phyloP scores from a whole-genome alignment of 2,888 invertebrate species.

The Philereme transversata region DNA sequence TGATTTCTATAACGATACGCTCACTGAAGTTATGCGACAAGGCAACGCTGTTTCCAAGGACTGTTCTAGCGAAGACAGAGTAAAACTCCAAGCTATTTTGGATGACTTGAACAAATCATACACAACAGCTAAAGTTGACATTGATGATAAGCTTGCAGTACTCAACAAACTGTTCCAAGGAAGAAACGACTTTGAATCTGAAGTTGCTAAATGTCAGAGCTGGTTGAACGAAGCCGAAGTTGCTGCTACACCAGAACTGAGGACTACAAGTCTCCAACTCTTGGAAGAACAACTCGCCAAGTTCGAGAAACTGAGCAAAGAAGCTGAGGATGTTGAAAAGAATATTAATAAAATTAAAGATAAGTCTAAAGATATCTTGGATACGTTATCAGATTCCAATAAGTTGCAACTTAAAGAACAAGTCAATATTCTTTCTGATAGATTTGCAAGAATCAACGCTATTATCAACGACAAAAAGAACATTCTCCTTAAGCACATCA shows the following conservation, averaged over 20 bases:
- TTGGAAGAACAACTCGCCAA: slow-evolving; percentile 95
- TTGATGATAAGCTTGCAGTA: slow-evolving; percentile 88
- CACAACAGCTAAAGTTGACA: slow-evolving; percentile 88
- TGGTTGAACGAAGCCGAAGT: slow-evolving; percentile 97
- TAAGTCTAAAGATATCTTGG: slow-evolving; percentile 91
- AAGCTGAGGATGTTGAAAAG: slow-evolving; percentile 88
- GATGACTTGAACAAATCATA: slow-evolving; percentile 89
- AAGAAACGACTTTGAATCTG: slow-evolving; percentile 91
- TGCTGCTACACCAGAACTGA: slow-evolving; percentile 91
- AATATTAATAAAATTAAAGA: slow-evolving; percentile 90
- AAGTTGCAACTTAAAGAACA: slow-evolving; percentile 92
- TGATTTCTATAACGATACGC: slow-evolving; percentile 89
- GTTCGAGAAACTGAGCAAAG: slow-evolving; percentile 90
- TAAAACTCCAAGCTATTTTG: slow-evolving; percentile 86
- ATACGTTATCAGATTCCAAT: slow-evolving; percentile 93
- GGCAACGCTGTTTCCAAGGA: slow-evolving; percentile 91
- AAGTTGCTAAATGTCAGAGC: slow-evolving; percentile 91
- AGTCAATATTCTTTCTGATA: slow-evolving; percentile 90
- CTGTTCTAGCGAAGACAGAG: slow-evolving; percentile 89
- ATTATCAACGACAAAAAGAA: slow-evolving; percentile 90
- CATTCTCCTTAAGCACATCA: slow-evolving; percentile 89
- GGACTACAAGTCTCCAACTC: slow-evolving; percentile 91
- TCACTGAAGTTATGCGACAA: slow-evolving; percentile 90
- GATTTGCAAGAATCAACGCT: slow-evolving; percentile 88
- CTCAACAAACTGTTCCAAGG: slow-evolving; percentile 89